Base-by-base conservation (phyloP, 2,888 invertebrate genomes). In the Stramonita haemastoma region DNA sequence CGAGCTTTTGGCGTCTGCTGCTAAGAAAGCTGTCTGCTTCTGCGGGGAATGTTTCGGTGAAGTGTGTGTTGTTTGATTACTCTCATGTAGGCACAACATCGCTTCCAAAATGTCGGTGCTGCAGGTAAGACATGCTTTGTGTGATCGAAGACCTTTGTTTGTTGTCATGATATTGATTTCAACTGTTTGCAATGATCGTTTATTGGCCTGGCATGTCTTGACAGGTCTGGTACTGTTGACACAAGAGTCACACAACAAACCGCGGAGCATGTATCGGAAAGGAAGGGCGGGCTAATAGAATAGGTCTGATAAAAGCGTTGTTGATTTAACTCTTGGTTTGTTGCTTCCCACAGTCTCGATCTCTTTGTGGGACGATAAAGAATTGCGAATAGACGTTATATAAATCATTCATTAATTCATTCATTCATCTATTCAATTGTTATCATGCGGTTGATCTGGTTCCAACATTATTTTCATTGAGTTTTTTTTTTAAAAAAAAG, bases 1-100 rank as follows among this genome's bases (percentile, higher is more conserved):
- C 86, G 86, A 86, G 86, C 32, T 57, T 34, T 87, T 73, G 87
- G 87, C 87, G 87, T 87, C 87, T 87, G 87, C 87, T 73, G 87
- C 87, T 66, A 87, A 73, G 87, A 87, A 87, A 32, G 46, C 73
- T 73, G 73, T 66, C 73, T 77, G 73, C 70, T 87, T 73, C 19
- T 73, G 73, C 15, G 22, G n/a, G 34, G 73, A 26, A 66, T 77
- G 73, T 46, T 87, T 87, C n/a, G 36, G 60, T 85, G 85, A 57
- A 46, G 19, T 87, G 1, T 87, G 87, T 73, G 73, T 77, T 46
- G 26, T 70, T 46, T 73, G 73, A 17, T 73, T 70, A 29, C 73
- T 73, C 70, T 29, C 13, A 87, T 66, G 73, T 87, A 73, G 66
- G 70, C 73, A 73, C 73, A 56, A 34, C 15, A 46, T 77, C 73